Evolutionary conservation across 2,888 invertebrate genomes (phyloP).

Genomic region (Leucania comma): DNA sequence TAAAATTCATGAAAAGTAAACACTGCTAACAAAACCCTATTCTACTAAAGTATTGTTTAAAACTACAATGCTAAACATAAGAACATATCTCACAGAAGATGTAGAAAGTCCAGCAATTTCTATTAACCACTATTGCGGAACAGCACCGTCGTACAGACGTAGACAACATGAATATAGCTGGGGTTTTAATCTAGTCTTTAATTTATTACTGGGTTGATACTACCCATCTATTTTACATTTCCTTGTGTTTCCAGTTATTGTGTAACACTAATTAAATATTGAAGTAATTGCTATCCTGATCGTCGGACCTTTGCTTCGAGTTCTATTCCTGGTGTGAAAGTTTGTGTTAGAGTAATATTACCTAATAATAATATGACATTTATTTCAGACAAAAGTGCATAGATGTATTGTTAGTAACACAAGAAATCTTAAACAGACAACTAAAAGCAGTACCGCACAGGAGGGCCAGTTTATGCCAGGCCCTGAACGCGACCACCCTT

Average conservation of each 20-base stretch:
- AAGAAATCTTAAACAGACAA: too few relatives aligned
- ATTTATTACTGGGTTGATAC: conserved; percentile 53
- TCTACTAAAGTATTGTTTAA: too few relatives aligned
- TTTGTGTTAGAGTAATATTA: not conserved
- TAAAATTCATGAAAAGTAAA: not conserved
- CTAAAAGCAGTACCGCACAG: too few relatives aligned
- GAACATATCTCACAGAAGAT: not conserved
- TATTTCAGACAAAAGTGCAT: too few relatives aligned
- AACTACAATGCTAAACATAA: not conserved
- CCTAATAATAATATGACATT: too few relatives aligned
- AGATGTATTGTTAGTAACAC: too few relatives aligned
- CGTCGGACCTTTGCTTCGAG: conserved; percentile 6
- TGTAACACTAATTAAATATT: conserved; percentile 64
- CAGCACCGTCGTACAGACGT: conserved; percentile 4
- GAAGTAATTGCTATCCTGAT: conserved; percentile 52
- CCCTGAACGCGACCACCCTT: too few relatives aligned
- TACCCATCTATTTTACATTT: conserved; percentile 64
- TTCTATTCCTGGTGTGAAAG: conserved; percentile 3
- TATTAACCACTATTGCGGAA: conserved; percentile 36
- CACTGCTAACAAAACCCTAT: not conserved
- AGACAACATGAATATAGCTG: conserved; percentile 37
- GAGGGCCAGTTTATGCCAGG: too few relatives aligned
- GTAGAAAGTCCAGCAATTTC: conserved; percentile 35
- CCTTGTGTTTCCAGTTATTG: conserved; percentile 60
- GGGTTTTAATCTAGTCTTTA: conserved; percentile 41